Percentiles rank a stretch among this genome's conserved stretches.
Conservation (phyloP, 2,888 invertebrate species). For the Paralinhomoeus sp. region DNA sequence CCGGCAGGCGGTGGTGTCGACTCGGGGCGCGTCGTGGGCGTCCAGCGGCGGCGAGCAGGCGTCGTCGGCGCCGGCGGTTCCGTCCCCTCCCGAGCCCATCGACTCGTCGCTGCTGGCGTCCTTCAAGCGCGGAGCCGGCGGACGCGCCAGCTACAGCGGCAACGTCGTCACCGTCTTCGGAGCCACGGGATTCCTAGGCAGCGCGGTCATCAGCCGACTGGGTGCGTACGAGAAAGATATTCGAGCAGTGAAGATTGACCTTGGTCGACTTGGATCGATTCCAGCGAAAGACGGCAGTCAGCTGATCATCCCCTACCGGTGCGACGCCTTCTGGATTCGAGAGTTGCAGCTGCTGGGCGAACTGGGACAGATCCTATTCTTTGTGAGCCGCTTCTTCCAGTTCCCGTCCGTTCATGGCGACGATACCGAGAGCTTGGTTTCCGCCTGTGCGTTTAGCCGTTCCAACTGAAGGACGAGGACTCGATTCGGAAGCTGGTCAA, state of each 20-base stretch:
- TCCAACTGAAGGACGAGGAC: constrained; percentile 56
- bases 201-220: constrained; percentile 61
- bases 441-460: constrained; percentile 47
- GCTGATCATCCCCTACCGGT: constrained; percentile 73
- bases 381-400: constrained; percentile 19
- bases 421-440: not conserved
- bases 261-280: constrained; percentile 1
- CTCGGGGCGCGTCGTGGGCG: no score
- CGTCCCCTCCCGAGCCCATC: no score
- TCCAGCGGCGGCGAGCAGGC: no score
- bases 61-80: no score
- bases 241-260: not conserved
- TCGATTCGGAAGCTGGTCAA: constrained; percentile 47
- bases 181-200: constrained; percentile 64
- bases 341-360: constrained; percentile 67
- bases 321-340: constrained; percentile 53
- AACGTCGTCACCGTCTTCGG: constrained; percentile 95
- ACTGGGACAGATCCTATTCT: constrained; percentile 71
- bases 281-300: constrained; percentile 32
- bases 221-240: constrained; percentile 37
- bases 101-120: no score
- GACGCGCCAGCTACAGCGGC: constrained; percentile 85
- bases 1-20: no score
- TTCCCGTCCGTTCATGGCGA: not conserved
- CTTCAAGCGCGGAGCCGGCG: constrained; percentile 32